A percentile compares a stretch with the other conserved stretches of the same genome.
Conservation (phyloP, 2,888 invertebrate genomes). For the Phengaris arion region DNA sequence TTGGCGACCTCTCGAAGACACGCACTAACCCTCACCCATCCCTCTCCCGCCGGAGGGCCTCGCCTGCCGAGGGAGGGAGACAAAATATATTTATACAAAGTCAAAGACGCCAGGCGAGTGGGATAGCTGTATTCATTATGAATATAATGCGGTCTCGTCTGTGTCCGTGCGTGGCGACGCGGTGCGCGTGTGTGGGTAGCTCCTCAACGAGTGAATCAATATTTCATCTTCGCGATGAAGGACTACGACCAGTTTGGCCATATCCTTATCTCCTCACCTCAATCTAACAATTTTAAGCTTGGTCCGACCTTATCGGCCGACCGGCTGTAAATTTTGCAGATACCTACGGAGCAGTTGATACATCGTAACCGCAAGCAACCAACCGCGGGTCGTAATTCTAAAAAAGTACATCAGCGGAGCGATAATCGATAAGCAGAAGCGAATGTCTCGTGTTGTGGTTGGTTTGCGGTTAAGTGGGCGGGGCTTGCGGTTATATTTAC, state of each 20-base stretch:
- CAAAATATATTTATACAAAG: constrained; percentile 78
- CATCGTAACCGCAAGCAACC: constrained; percentile 46
- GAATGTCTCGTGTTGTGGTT: constrained; percentile 78
- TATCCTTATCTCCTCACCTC: constrained; percentile 42
- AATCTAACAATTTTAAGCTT: constrained; percentile 14
- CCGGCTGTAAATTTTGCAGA: neutral
- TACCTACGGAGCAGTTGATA: constrained; percentile 3
- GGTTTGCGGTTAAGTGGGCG: constrained; percentile 83
- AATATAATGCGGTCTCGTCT: constrained; percentile 76
- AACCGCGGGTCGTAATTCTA: constrained; percentile 50
- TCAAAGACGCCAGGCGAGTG: constrained; percentile 77
- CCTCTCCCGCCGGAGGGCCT: constrained; percentile 62
- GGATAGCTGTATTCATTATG: constrained; percentile 80
- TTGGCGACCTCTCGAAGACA: constrained; percentile 77
- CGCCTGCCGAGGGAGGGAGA: constrained; percentile 65
- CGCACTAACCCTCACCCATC: constrained; percentile 71
- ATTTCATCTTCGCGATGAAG: constrained; percentile 71
- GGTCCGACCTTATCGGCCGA: neutral
- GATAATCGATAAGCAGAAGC: constrained; percentile 68
- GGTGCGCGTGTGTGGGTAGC: constrained; percentile 62
- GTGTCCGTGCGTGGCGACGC: constrained; percentile 72
- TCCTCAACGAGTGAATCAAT: constrained; percentile 73
- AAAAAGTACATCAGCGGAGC: constrained; percentile 62
- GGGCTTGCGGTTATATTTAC: constrained; percentile 81
- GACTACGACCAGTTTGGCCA: constrained; percentile 53